Evolutionary conservation across 2,113 vertebrate genomes (phyloP).

Genomic region (Glareola pratincola): DNA sequence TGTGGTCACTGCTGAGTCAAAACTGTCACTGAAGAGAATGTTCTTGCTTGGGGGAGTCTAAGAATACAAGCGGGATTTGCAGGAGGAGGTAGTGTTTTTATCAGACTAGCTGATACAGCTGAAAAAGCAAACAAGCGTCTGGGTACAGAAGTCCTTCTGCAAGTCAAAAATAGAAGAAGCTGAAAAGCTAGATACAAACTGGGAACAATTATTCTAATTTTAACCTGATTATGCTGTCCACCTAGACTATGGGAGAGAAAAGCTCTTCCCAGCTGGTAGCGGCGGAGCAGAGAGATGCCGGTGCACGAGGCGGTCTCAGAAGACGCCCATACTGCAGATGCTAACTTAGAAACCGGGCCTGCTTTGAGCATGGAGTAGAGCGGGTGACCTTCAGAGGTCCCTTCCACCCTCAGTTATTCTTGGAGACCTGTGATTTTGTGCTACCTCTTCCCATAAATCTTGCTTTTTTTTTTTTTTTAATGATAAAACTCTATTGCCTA

Average conservation of each 20-base stretch:
- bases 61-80: background rate
- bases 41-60: background rate
- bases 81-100: conserved; percentile 17
- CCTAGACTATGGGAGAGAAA: background rate
- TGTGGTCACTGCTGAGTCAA: conserved; percentile 34
- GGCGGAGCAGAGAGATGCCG: background rate
- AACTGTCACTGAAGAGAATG: conserved; percentile 42
- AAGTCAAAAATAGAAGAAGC: conserved; percentile 42
- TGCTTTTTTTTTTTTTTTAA: background rate
- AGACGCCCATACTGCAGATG: background rate
- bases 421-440: background rate
- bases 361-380: background rate
- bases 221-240: background rate
- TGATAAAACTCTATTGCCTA: background rate
- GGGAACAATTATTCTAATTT: conserved; percentile 18
- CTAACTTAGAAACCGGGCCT: background rate
- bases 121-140: conserved; percentile 27
- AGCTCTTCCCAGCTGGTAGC: background rate
- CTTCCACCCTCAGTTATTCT: background rate
- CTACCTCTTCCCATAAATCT: background rate
- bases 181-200: background rate
- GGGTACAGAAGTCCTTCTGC: background rate
- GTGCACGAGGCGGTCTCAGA: background rate
- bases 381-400: background rate
- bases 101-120: conserved; percentile 7